A percentile compares a stretch with the other conserved stretches of the same genome.
Conservation (phyloP, 2,888 invertebrate species). For the Atethmia centrago region DNA sequence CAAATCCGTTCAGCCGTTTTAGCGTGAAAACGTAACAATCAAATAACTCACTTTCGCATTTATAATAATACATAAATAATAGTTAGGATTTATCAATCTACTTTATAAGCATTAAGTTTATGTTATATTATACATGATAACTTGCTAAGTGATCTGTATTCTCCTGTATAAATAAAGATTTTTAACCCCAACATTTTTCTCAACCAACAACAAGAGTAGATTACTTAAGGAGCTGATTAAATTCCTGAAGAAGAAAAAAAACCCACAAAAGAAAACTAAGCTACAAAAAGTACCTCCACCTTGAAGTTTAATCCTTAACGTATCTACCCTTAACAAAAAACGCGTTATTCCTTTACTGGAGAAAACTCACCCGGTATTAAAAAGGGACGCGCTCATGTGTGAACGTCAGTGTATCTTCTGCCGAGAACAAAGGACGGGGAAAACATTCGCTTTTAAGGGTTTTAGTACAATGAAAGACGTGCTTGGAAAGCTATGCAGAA, state of each 20-base stretch:
- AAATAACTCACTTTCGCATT: too few species aligned
- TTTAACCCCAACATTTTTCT: neutral
- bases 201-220: constrained; percentile 5
- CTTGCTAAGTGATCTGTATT: too few species aligned
- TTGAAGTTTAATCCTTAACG: constrained; percentile 61
- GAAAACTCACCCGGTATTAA: constrained; percentile 85
- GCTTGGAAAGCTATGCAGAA: constrained; percentile 28
- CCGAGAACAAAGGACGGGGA: constrained; percentile 84
- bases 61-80: too few species aligned
- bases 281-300: constrained; percentile 37
- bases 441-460: constrained; percentile 79
- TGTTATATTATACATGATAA: too few species aligned
- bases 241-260: constrained; percentile 25
- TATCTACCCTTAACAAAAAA: constrained; percentile 66
- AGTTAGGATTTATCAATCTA: too few species aligned
- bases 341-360: constrained; percentile 80
- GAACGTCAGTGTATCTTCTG: constrained; percentile 86
- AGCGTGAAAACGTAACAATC: too few species aligned
- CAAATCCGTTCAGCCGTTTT: too few species aligned
- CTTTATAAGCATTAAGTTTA: too few species aligned
- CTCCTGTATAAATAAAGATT: neutral
- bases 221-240: neutral
- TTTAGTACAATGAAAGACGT: constrained; percentile 61
- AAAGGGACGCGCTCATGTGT: constrained; percentile 87
- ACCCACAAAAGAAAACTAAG: constrained; percentile 19